Base-by-base conservation (phyloP, 2,888 invertebrate species). In the Syrphus vitripennis region DNA sequence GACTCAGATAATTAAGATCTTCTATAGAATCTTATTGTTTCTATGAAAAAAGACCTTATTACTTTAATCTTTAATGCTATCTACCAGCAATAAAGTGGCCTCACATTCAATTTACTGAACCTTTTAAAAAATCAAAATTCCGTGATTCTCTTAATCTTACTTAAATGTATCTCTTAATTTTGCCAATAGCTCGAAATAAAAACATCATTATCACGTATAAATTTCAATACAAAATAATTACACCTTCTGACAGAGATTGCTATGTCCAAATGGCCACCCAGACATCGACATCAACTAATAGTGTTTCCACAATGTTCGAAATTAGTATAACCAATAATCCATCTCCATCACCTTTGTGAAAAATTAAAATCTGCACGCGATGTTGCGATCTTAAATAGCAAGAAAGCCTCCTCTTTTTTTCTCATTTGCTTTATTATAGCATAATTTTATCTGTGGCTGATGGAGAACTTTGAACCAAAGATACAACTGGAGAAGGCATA, bases 321-420 rank as follows among this genome's bases (percentile, higher is more conserved):
- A 80, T 84, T 80, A 71, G 70, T 71, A 75, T 7, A 26, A 70
- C 69, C 26, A 84, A 84, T 80, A 81, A n/a, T 77, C 16, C 37
- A 81, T 77, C 59, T 71, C 31, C 81, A 84, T 81, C 84, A 80
- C 84, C 81, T 81, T 31, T 29, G 67, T 31, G 61, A 61, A 53
- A 84, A 81, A 84, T 84, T 53, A 55, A 84, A 81, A 61, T 77
- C 31, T 67, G 81, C 84, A 84, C 84, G 84, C 84, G 61, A 84
- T 81, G 40, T 48, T 31, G 71, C 45, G 50, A 80, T 84, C 67
- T 61, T 45, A 12, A 75, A 79, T 45, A 55, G 67, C 67, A 57
- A 67, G 34, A 55, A 74, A 53, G 34, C 42, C 69, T 57, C 61
- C 37, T 63, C 72, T 67, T 45, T n/a, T n/a, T n/a, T 14, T 21